These are phyloP conservation scores for Sminthopsis crassicaudata DNA, from an alignment of 2,113 vertebrate species.

Conservation along the genomic window DNA sequence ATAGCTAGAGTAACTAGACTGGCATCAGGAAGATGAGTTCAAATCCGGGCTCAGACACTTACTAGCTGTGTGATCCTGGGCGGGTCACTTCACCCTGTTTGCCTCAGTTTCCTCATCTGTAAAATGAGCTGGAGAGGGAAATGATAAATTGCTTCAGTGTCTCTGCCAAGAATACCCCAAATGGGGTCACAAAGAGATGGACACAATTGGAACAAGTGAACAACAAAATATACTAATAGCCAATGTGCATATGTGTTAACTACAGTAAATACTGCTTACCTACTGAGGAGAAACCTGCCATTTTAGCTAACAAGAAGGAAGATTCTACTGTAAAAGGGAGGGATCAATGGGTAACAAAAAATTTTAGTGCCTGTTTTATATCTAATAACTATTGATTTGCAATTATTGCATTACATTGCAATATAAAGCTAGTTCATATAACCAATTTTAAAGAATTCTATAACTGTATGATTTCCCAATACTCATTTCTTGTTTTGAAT, in stretches of 20 bases:
- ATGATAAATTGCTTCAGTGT: background rate
- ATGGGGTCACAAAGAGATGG: background rate
- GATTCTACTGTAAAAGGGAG: background rate
- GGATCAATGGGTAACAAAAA: conserved; percentile 36
- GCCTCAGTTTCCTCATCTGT: background rate
- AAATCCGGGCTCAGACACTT: background rate
- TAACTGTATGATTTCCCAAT: conserved; percentile 31
- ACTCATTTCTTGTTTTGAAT: conserved; percentile 54
- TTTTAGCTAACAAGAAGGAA: background rate
- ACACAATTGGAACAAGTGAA: background rate
- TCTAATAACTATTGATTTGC: conserved; percentile 67
- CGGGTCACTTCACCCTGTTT: background rate
- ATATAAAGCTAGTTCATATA: conserved; percentile 83
- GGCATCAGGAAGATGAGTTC: background rate
- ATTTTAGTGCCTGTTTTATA: conserved; percentile 43
- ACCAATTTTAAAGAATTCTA: conserved; percentile 65
- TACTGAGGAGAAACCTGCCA: background rate
- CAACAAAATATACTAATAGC: background rate
- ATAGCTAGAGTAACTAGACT: background rate
- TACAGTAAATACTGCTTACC: background rate
- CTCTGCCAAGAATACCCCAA: background rate
- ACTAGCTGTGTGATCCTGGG: background rate
- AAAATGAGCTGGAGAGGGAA: background rate
- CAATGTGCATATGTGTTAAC: background rate
- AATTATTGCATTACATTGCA: conserved; percentile 74